Base-by-base conservation (phyloP, 2,797 vertebrate genomes). In the Tragopan temminckii region DNA sequence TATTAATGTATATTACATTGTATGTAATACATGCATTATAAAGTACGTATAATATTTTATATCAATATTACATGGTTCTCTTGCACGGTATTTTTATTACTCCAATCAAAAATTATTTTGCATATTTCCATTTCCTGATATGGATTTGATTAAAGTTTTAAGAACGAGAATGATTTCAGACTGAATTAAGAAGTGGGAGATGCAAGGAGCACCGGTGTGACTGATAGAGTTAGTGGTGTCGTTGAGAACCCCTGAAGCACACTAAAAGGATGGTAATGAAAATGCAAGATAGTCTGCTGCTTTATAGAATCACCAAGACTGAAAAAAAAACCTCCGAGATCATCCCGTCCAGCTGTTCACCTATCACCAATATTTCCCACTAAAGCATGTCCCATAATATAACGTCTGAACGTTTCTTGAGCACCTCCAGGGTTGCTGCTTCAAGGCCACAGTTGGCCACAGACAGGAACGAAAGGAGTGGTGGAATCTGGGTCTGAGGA, bases 401-500 rank as follows among this genome's bases (percentile, higher is more conserved):
- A 50, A 27, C 48, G 13, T 13, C 23, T 24, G 24, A 48, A 24
- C 11, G 5, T 50, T 50, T 50, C 48, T 15, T 27, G 48, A 50
- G 24, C 8, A 50, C 24, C 48, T 50, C 25, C 24, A 50, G 48
- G 13, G 24, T 0, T 61, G 59, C 4, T 43, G 31, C 58, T 75
- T 76, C 0, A 20, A 82, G 58, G 5, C 16, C 29, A 15, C 46
- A 0, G 19, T 12, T 1, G 19, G 20, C 13, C 52, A 20, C 61
- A 40, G 48, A 21, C 3, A 4, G 3, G 46, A 68, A 29, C 9
- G 17, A 8, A n/a, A 20, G 42, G 7, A 24, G 36, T 21, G 11
- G 11, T 61, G 72, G 45, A 46, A 17, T 46, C 12, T 84, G 46
- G 35, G 1, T 11, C 18, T 8, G 70, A 36, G 31, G 4, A 52